A percentile compares a stretch with the other conserved stretches of the same genome.
Evolutionary conservation across 2,797 vertebrate species (phyloP).

Genomic region (Sebastes kiyomatsui): DNA sequence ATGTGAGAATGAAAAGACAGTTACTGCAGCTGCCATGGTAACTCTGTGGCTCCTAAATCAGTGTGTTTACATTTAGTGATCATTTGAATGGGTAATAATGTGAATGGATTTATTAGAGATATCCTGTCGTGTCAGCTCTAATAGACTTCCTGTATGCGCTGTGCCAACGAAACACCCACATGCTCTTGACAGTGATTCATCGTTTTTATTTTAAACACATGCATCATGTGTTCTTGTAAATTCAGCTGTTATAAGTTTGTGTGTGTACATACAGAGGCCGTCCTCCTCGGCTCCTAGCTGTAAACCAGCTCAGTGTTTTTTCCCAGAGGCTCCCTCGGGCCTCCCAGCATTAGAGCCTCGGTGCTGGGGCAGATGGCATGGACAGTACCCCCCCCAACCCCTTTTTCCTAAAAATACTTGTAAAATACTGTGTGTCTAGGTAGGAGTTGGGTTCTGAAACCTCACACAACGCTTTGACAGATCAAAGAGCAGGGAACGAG

Average conservation of each 20-base stretch:
- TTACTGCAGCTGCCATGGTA: background rate
- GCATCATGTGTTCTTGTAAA: conserved; percentile 1
- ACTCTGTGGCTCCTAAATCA: background rate
- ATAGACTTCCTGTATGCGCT: background rate
- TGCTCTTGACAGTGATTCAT: conserved; percentile 5
- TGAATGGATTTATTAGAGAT: conserved; percentile 13
- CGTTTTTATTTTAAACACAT: background rate
- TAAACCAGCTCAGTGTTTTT: background rate
- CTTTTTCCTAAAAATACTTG: background rate
- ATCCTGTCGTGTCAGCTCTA: background rate
- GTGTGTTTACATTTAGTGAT: background rate
- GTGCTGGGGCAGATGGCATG: conserved; percentile 17
- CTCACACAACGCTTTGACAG: no score
- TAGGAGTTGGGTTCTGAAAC: no score
- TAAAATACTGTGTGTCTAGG: no score
- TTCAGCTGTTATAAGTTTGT: background rate
- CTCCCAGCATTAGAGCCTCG: background rate
- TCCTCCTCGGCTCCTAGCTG: background rate
- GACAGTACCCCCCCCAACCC: background rate
- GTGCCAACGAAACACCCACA: conserved; percentile 10
- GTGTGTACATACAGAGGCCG: background rate
- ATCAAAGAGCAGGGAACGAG: no score
- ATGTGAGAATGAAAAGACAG: background rate
- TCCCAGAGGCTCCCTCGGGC: background rate
- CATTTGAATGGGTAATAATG: background rate